Conservation (phyloP, 2,888 invertebrate genomes). For the Tenthredo notha region DNA sequence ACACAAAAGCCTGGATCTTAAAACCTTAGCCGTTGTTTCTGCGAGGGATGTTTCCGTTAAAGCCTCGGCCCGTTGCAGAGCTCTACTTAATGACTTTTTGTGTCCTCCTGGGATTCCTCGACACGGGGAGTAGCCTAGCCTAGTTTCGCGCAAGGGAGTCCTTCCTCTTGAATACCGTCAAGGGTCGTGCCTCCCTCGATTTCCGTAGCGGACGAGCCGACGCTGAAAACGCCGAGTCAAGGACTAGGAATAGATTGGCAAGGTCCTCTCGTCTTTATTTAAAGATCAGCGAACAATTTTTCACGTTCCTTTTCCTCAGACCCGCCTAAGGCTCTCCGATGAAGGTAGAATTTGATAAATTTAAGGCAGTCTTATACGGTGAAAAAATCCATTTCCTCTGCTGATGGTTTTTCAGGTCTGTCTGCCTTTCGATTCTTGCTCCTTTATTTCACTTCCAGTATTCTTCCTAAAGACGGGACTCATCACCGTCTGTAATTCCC, state of each 20-base stretch:
- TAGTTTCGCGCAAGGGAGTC: constrained; percentile 18
- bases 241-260: constrained; percentile 30
- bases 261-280: constrained; percentile 10
- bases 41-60: constrained; percentile 5
- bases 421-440: background rate
- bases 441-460: background rate
- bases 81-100: constrained; percentile 31
- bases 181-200: constrained; percentile 40
- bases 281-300: constrained; percentile 37
- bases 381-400: constrained; percentile 36
- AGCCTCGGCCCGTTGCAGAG: constrained; percentile 16
- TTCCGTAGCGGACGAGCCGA: constrained; percentile 5
- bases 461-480: background rate
- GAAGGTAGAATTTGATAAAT: constrained; percentile 30
- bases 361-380: constrained; percentile 13
- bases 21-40: constrained; percentile 19
- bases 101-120: constrained; percentile 26
- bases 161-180: constrained; percentile 29
- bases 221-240: constrained; percentile 8
- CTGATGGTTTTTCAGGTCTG: constrained; percentile 28
- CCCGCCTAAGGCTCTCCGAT: constrained; percentile 17
- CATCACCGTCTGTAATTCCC: background rate
- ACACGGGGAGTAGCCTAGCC: constrained; percentile 10
- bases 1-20: background rate
- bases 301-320: constrained; percentile 29